These are phyloP conservation scores for Salvator merianae DNA, from an alignment of 2,113 vertebrate genomes.

Conservation along the genomic window DNA sequence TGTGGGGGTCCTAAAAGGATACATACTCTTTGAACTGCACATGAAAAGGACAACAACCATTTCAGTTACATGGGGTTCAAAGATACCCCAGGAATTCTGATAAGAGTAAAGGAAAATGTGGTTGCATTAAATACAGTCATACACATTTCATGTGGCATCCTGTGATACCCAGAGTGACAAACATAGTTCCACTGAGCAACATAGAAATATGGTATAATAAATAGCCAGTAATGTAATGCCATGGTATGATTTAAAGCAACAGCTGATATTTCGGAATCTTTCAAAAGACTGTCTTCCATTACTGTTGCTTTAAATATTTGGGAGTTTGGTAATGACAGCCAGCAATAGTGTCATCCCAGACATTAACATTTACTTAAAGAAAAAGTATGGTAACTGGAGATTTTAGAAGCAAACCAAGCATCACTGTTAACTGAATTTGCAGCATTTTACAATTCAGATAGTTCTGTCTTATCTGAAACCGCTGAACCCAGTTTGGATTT, in stretches of 20 bases:
- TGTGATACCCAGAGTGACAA: too few species aligned
- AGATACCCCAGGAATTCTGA: too few species aligned
- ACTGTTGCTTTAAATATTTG: background rate
- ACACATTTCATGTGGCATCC: too few species aligned
- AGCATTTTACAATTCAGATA: background rate
- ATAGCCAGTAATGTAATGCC: background rate
- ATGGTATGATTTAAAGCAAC: background rate
- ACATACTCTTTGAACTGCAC: too few species aligned
- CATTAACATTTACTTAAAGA: conserved; percentile 7
- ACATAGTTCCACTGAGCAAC: too few species aligned
- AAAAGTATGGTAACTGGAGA: conserved; percentile 13
- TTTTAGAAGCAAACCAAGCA: background rate
- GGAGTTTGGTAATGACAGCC: background rate
- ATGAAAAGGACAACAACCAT: too few species aligned
- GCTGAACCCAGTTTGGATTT: conserved; percentile 14
- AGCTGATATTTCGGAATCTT: background rate
- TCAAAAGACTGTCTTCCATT: background rate
- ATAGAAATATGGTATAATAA: too few species aligned
- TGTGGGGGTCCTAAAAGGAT: too few species aligned
- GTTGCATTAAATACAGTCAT: too few species aligned
- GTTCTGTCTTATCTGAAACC: conserved; percentile 15
- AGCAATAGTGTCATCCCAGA: background rate
- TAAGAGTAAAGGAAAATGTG: too few species aligned
- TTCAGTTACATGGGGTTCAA: too few species aligned
- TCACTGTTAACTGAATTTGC: background rate